Base-by-base conservation (phyloP, 1,140 invertebrate genomes). In the Glossosoma conforme region DNA sequence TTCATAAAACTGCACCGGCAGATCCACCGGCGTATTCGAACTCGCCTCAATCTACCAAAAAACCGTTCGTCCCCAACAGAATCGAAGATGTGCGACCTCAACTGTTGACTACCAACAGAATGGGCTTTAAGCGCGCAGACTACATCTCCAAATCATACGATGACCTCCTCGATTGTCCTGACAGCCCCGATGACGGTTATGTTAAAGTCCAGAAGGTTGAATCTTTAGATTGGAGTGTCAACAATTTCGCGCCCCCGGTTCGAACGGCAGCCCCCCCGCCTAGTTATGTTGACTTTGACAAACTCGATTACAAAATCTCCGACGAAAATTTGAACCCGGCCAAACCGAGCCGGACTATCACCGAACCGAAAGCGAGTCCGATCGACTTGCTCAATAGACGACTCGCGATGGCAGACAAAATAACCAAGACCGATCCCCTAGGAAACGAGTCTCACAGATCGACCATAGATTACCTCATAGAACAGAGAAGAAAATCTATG, bases 401-500 rank as follows among this genome's bases (percentile, higher is more conserved):
- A 15, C 36, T 52, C 9, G 22, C 43, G 6, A 13, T 28, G n/a
- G 30, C 40, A 3, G 36, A 15, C 13, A 15, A 18, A 15, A 37
- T 8, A 20, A 20, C 47, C 14, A 67, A 64, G 54, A 68, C 72
- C 56, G 68, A 74, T 35, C 72, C 66, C 46, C 61, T 67, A 40
- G 74, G 66, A 47, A 71, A 64, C 52, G 58, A 65, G 38, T 58
- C 60, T 44, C 71, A 78, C 49, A 72, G 73, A 47, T 75, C 74
- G 46, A 82, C 82, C 49, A 63, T 81, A 54, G 81, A 78, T 63
- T 77, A 81, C 51, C 62, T 89, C 44, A 81, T 89, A 53, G 90
- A 92, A 65, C 87, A 90, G 65, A 74, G 89, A 35, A 79, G 84
- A 57, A 83, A 84, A 60, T 86, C 84, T 17, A 81, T 90, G 61